phyloP scores from a whole-genome alignment of 1,140 invertebrate species.

The Zaprionus taronus region DNA sequence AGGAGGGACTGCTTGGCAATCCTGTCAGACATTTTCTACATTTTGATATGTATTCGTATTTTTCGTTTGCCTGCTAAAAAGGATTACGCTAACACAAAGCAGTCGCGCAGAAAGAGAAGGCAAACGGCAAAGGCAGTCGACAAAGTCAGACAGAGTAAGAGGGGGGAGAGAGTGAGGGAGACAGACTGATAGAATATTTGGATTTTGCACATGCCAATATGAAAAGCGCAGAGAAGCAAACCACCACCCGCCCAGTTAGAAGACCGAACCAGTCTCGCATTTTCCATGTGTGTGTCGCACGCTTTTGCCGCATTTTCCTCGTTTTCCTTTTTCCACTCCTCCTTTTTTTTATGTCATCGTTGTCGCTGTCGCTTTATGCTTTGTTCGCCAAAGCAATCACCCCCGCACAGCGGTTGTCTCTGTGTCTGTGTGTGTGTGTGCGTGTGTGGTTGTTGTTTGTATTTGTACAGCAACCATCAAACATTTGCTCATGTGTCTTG shows the following conservation, averaged over 20 bases:
- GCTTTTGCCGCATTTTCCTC: constrained; percentile 60
- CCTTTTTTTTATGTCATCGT: constrained; percentile 18
- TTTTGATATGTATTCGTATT: constrained; percentile 67
- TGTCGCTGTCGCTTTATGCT: constrained; percentile 47
- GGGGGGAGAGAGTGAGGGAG: not conserved
- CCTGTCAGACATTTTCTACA: constrained; percentile 76
- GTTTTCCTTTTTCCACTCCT: constrained; percentile 21
- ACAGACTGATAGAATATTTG: constrained; percentile 54
- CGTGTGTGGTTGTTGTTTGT: constrained; percentile 70
- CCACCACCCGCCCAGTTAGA: constrained; percentile 22
- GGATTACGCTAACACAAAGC: constrained; percentile 76
- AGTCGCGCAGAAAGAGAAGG: constrained; percentile 50
- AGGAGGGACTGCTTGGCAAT: constrained; percentile 43
- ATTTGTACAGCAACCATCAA: constrained; percentile 82
- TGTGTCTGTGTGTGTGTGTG: constrained; percentile 24
- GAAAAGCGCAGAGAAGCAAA: constrained; percentile 33
- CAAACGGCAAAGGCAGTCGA: constrained; percentile 30
- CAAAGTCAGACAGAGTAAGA: constrained; percentile 4
- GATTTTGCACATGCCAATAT: constrained; percentile 80
- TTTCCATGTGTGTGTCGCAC: constrained; percentile 71
- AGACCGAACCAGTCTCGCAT: not conserved
- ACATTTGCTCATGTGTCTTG: constrained; percentile 71
- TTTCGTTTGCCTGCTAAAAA: constrained; percentile 68
- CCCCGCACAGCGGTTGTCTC: constrained; percentile 40
- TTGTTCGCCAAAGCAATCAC: constrained; percentile 67